Evolutionary conservation across 1,140 invertebrate species (phyloP).

Genomic region (Trichonephila inaurata): DNA sequence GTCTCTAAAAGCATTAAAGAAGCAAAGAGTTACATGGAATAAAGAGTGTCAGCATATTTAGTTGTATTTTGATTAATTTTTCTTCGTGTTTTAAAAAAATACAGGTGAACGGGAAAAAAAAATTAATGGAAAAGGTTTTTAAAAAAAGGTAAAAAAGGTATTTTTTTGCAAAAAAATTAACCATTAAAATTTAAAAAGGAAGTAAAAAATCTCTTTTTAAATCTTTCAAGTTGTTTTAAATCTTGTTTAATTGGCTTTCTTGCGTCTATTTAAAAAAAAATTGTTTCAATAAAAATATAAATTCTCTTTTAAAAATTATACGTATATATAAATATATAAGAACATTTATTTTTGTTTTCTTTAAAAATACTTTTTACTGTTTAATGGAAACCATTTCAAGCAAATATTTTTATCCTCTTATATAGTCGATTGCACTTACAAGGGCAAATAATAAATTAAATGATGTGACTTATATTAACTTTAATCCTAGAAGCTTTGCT

Average conservation of each 20-base stretch:
- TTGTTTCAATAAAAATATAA: neutral
- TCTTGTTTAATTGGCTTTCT: constrained; percentile 14
- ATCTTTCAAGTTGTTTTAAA: too few species aligned
- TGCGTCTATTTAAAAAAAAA: neutral
- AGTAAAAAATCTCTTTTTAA: neutral
- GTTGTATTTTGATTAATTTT: constrained; percentile 40
- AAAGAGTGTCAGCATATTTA: constrained; percentile 12
- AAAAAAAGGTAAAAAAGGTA: constrained; percentile 29
- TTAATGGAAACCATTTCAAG: neutral
- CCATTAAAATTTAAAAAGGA: neutral
- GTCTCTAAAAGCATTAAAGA: neutral
- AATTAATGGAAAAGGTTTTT: neutral
- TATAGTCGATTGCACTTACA: neutral
- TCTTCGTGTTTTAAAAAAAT: neutral
- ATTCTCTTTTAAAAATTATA: neutral
- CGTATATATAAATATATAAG: neutral
- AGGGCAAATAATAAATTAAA: neutral
- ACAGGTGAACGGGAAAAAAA: constrained; percentile 22
- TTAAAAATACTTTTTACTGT: neutral
- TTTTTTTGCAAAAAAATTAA: neutral
- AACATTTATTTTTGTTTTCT: neutral
- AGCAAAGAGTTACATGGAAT: constrained; percentile 17
- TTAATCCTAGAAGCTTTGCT: too few species aligned
- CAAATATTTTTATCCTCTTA: neutral
- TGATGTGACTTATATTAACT: neutral